Evolutionary conservation across 2,797 vertebrate species (phyloP).

Genomic region (Perodicticus potto): DNA sequence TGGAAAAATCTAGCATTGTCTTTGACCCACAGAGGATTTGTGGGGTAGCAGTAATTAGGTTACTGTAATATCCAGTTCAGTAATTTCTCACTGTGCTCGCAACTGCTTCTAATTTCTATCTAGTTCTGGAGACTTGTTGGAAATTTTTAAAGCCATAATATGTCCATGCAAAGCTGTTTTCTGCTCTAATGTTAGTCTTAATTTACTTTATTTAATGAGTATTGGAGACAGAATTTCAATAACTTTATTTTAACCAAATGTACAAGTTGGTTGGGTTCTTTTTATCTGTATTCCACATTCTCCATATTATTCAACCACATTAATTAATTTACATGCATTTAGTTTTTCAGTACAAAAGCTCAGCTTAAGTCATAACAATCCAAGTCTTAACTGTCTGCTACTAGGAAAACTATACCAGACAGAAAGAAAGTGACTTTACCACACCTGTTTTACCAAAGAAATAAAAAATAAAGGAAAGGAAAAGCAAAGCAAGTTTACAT

Average conservation of each 20-base stretch:
- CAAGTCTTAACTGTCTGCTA: neutral
- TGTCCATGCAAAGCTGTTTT: neutral
- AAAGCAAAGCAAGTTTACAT: neutral
- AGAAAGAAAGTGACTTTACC: neutral
- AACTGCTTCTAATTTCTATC: neutral
- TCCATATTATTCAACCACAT: neutral
- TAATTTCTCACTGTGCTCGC: neutral
- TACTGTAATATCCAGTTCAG: neutral
- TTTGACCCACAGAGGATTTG: neutral
- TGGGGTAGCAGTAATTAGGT: neutral
- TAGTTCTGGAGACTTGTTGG: neutral
- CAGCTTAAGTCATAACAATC: neutral
- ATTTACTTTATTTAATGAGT: neutral
- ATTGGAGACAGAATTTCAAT: neutral
- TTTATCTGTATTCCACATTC: neutral
- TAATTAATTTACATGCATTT: neutral
- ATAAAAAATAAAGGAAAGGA: neutral
- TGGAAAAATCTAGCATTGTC: neutral
- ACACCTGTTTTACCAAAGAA: neutral
- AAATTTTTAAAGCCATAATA: neutral
- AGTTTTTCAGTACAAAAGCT: neutral
- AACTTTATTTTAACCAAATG: neutral
- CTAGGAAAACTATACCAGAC: neutral
- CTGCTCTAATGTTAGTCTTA: neutral
- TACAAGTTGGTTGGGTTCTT: neutral